Percentiles rank a stretch among this genome's conserved stretches.
phyloP scores from a whole-genome alignment of 2,113 vertebrate genomes.

The Phyllopteryx taeniolatus region DNA sequence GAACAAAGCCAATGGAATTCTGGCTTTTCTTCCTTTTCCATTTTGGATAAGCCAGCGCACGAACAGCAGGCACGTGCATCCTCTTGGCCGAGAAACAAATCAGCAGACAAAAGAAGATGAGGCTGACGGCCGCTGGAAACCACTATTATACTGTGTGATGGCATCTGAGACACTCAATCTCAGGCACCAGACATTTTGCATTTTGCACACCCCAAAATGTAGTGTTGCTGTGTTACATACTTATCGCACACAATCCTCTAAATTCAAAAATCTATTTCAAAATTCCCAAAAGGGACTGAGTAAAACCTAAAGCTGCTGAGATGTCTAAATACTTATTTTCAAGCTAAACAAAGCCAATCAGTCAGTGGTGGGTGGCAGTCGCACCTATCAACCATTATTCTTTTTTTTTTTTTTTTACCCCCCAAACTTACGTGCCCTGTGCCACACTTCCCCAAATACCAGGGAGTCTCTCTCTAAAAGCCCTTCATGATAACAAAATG shows the following conservation, averaged over 20 bases:
- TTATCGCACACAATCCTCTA: background rate
- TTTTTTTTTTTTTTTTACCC: conserved; percentile 11
- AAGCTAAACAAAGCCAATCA: conserved; percentile 39
- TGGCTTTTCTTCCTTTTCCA: conserved; percentile 40
- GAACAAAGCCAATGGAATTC: conserved; percentile 54
- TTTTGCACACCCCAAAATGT: conserved; percentile 12
- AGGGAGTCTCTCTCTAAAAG: conserved; percentile 2
- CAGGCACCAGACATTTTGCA: conserved; percentile 31
- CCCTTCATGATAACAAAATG: conserved; percentile 30
- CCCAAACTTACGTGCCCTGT: conserved; percentile 20
- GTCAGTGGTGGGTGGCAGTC: conserved; percentile 26
- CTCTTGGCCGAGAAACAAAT: conserved; percentile 65
- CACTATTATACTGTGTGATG: conserved; percentile 46
- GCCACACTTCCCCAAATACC: conserved; percentile 21
- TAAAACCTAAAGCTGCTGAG: background rate
- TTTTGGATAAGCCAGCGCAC: conserved; percentile 36
- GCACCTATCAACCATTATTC: conserved; percentile 28
- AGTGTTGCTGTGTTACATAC: background rate
- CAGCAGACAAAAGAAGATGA: conserved; percentile 65
- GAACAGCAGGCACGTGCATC: conserved; percentile 53
- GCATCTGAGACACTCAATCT: conserved; percentile 16
- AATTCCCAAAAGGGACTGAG: conserved; percentile 1
- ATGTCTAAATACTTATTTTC: conserved; percentile 9
- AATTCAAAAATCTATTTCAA: conserved; percentile 1
- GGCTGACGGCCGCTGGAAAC: conserved; percentile 57